These are phyloP conservation scores for Nycticryphes semicollaris DNA, from an alignment of 2,113 vertebrate genomes.

Conservation along the genomic window DNA sequence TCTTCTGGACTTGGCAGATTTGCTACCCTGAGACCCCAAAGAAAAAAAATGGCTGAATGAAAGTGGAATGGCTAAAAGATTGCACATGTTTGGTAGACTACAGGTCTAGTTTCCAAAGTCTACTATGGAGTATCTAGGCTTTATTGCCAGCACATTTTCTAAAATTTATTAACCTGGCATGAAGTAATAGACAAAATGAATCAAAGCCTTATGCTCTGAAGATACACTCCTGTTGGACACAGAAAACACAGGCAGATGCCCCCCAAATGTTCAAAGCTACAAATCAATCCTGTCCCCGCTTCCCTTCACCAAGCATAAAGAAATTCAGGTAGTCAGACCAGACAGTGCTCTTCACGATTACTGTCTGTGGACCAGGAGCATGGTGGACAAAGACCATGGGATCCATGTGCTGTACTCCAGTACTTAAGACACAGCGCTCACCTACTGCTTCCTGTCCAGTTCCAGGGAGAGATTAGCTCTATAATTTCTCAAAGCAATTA, in stretches of 20 bases:
- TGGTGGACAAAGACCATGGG: not conserved
- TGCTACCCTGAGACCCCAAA: not conserved
- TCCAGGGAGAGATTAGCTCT: not conserved
- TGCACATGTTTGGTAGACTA: not conserved
- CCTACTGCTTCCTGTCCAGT: not conserved
- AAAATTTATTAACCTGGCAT: slow-evolving; percentile 5
- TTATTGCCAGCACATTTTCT: not conserved
- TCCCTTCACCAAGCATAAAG: not conserved
- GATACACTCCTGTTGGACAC: not conserved
- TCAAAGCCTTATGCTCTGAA: not conserved
- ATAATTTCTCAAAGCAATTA: not conserved
- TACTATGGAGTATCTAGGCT: not conserved
- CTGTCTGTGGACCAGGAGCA: not conserved
- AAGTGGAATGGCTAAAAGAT: not conserved
- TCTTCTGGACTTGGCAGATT: slow-evolving; percentile 10
- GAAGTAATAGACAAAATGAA: slow-evolving; percentile 6
- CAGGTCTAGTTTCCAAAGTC: not conserved
- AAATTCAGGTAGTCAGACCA: not conserved
- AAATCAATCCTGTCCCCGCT: not conserved
- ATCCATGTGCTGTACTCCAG: not conserved
- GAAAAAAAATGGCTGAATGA: not conserved
- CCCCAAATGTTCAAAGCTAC: not conserved
- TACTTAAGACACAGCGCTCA: not conserved
- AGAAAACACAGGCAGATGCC: not conserved
- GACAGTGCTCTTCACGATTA: not conserved